A percentile compares a stretch with the other conserved stretches of the same genome.
Evolutionary conservation across 2,113 vertebrate genomes (phyloP).

Genomic region (Melanerpes aurifrons): DNA sequence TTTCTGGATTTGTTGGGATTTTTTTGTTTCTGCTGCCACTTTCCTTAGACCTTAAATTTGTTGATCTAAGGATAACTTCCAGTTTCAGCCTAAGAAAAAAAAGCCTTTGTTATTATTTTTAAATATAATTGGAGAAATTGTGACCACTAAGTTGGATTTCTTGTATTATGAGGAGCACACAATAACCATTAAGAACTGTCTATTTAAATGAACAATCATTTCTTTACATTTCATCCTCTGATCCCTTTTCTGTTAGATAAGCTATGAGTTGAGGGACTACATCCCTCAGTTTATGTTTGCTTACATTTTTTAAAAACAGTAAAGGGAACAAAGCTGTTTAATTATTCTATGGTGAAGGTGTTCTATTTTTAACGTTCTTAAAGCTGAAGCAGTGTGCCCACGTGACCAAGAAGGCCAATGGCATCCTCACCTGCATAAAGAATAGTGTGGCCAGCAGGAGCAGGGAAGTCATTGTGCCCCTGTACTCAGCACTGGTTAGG

Average conservation of each 20-base stretch:
- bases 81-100: neutral
- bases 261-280: neutral
- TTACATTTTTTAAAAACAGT: neutral
- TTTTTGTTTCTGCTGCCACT: neutral
- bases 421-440: no score
- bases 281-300: neutral
- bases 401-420: no score
- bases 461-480: no score
- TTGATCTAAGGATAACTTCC: neutral
- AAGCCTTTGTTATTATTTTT: neutral
- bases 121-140: neutral
- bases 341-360: neutral
- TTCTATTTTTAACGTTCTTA: neutral
- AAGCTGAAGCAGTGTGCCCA: no score
- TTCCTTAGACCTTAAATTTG: neutral
- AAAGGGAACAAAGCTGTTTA: neutral
- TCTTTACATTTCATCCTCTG: neutral
- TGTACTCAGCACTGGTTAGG: no score
- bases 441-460: no score
- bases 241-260: neutral
- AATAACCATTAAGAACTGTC: neutral
- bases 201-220: neutral
- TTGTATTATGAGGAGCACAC: neutral
- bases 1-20: neutral
- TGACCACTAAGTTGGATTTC: neutral